These are phyloP conservation scores for Netelia melanura DNA, from an alignment of 2,888 invertebrate genomes.

Conservation along the genomic window DNA sequence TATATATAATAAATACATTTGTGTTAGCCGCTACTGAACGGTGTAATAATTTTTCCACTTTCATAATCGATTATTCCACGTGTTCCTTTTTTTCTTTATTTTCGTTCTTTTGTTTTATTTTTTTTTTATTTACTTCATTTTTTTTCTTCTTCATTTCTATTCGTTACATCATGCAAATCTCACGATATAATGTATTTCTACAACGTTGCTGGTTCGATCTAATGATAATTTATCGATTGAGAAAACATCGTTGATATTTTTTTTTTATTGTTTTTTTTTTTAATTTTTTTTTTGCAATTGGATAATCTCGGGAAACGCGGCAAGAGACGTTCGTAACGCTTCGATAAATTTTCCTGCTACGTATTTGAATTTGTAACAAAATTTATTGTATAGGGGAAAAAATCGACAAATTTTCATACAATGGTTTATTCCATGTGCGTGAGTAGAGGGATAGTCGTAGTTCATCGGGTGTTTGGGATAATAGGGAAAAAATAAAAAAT, in stretches of 20 bases:
- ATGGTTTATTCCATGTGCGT: background rate
- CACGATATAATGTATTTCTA: background rate
- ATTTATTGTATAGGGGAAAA: too few relatives aligned
- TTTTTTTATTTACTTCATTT: too few relatives aligned
- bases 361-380: too few relatives aligned
- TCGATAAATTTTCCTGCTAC: background rate
- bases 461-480: constrained; percentile 16
- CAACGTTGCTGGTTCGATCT: background rate
- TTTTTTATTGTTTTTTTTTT: background rate
- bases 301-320: background rate
- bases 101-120: too few relatives aligned
- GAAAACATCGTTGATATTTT: background rate
- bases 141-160: too few relatives aligned
- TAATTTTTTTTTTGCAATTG: too few relatives aligned
- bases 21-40: background rate
- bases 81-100: background rate
- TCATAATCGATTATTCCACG: background rate
- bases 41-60: background rate
- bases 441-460: background rate
- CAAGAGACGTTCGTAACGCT: background rate
- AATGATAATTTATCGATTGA: background rate
- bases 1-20: background rate
- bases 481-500: constrained; percentile 15
- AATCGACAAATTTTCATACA: background rate
- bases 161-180: too few relatives aligned